Conservation (phyloP, 2,888 invertebrate genomes). For the Trissonchulus latispiculum region DNA sequence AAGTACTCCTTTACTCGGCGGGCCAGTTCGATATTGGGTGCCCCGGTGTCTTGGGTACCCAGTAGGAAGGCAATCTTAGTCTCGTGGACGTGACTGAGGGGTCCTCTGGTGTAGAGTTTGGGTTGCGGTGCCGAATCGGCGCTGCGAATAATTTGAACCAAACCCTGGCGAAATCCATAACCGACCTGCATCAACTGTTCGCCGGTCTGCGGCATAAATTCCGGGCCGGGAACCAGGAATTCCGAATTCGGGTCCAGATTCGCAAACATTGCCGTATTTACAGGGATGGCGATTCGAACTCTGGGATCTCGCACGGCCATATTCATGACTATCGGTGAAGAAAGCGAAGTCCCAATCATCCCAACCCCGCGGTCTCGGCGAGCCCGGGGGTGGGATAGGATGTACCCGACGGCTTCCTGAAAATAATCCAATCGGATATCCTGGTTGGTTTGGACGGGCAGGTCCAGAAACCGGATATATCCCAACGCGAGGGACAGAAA, state of each 20-base stretch:
- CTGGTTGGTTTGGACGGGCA: neutral
- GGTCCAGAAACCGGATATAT: conserved; percentile 27
- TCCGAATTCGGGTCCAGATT: neutral
- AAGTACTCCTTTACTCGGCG: neutral
- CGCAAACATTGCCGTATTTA: neutral
- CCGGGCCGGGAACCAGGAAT: neutral
- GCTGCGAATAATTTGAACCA: neutral
- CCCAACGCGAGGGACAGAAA: conserved; percentile 36
- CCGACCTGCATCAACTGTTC: neutral
- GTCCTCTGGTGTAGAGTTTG: neutral
- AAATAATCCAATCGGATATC: neutral
- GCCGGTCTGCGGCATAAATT: neutral
- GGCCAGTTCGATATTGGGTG: neutral
- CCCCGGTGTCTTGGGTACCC: neutral
- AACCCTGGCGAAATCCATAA: neutral
- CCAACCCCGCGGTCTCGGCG: neutral
- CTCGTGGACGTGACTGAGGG: neutral
- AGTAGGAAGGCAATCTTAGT: neutral
- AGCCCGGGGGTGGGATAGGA: neutral
- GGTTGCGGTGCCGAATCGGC: neutral
- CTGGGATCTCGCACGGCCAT: neutral
- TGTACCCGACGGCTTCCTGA: neutral
- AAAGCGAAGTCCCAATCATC: neutral
- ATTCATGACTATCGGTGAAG: neutral
- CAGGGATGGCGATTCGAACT: neutral